Conservation (phyloP, 1,140 invertebrate species). For the Philotrypesis tridentata region DNA sequence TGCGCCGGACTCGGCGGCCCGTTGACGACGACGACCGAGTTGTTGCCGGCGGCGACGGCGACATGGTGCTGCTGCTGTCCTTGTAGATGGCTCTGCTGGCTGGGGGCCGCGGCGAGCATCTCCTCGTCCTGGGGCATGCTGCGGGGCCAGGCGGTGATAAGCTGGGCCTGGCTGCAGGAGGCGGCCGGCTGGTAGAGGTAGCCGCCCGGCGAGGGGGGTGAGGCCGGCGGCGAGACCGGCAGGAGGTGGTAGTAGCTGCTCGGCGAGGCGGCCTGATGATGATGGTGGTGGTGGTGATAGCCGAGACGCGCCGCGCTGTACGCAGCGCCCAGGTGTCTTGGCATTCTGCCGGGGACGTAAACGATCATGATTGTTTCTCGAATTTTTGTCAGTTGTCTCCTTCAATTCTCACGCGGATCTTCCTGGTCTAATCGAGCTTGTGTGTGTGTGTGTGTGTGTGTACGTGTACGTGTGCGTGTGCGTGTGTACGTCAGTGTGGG, state of each 20-base stretch:
- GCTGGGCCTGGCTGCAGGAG: slow-evolving; percentile 61
- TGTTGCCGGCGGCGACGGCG: too few species aligned
- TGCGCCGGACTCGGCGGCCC: slow-evolving; percentile 70
- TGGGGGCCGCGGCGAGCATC: slow-evolving; percentile 49
- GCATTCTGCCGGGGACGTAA: slow-evolving; percentile 74
- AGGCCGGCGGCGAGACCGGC: slow-evolving; percentile 48
- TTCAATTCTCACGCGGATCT: slow-evolving; percentile 2
- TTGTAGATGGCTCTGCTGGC: slow-evolving; percentile 58
- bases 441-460: background rate
- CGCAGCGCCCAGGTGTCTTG: slow-evolving; percentile 62
- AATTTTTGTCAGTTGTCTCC: slow-evolving; percentile 28
- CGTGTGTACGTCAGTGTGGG: background rate
- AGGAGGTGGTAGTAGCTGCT: slow-evolving; percentile 45
- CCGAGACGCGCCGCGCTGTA: slow-evolving; percentile 68
- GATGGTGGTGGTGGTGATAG: slow-evolving; percentile 65
- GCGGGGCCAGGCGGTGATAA: slow-evolving; percentile 59
- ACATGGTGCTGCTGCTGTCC: too few species aligned
- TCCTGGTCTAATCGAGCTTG: background rate
- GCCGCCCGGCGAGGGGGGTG: slow-evolving; percentile 52
- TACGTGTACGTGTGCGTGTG: background rate
- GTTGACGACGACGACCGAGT: slow-evolving; percentile 56
- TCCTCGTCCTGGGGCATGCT: slow-evolving; percentile 70
- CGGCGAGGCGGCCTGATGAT: slow-evolving; percentile 49
- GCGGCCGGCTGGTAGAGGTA: slow-evolving; percentile 59
- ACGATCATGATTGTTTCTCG: slow-evolving; percentile 65